Base-by-base conservation (phyloP, 2,797 vertebrate genomes). In the Emydoidea blandingii region DNA sequence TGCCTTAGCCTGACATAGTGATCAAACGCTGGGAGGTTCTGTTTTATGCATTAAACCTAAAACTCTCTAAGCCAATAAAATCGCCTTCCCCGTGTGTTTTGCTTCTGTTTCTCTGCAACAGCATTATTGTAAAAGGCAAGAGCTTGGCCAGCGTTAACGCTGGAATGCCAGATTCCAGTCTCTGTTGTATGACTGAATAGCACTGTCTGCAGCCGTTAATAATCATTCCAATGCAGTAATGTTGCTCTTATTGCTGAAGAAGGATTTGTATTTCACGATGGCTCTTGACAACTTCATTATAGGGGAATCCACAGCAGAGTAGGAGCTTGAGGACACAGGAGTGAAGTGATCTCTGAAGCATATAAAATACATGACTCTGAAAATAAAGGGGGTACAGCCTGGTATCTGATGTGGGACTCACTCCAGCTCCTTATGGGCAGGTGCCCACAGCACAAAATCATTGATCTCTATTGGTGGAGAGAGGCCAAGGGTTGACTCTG, bases 11-110 rank as follows among this genome's bases (percentile, higher is more conserved):
- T 95, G 95, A 82, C 68, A 9, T 1, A 1, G 11, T 78, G 54
- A 91, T 81, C 72, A 65, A 82, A 94, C 56, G 84, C 80, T 90
- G 1, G 79, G 87, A 7, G 90, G 81, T 85, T 97, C 87, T 94
- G 91, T 91, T 91, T 96, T 54, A 49, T 81, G 87, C 37, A 87
- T 87, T 83, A 91, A 94, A 89, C 49, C 88, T 86, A 91, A 94
- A 78, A 56, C n/a, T 79, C 25, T 11, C 12, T 2, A 0, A 87
- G 59, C 79, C 82, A 79, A 79, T 31, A 14, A 89, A 95, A 50
- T n/a, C 21, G 41, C 37, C 31, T 37, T 68, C 86, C 1, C 49
- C 37, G 27, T 0, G 3, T 1, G 3, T 27, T 65, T 94, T 37
- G n/a, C 59, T 86, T 6, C 1, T 0, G 3, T 81, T 87, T 29